phyloP scores from a whole-genome alignment of 2,113 vertebrate genomes.

The Chaenogobius annularis region DNA sequence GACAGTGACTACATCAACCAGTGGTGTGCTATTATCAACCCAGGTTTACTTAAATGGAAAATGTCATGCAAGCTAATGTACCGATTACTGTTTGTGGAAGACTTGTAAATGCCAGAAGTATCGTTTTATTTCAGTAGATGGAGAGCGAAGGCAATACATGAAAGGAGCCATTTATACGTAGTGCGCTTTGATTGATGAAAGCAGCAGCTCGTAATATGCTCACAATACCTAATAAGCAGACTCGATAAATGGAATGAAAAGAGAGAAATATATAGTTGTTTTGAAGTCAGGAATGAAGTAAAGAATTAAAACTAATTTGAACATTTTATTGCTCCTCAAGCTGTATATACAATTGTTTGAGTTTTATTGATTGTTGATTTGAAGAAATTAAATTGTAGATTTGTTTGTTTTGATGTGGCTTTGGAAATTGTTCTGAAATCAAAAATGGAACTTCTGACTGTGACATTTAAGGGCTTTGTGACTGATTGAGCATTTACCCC shows the following conservation, averaged over 20 bases:
- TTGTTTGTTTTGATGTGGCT: background rate
- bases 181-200: constrained; percentile 45
- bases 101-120: constrained; percentile 52
- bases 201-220: constrained; percentile 18
- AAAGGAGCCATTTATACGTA: constrained; percentile 48
- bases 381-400: no score
- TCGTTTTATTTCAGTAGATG: constrained; percentile 59
- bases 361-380: background rate
- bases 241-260: background rate
- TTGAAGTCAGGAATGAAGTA: background rate
- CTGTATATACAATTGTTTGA: background rate
- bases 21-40: constrained; percentile 29
- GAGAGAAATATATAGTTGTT: background rate
- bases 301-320: background rate
- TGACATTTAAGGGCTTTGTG: background rate
- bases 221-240: background rate
- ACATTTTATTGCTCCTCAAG: background rate
- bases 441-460: background rate
- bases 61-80: background rate
- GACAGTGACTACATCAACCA: constrained; percentile 43
- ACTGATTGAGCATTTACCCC: background rate
- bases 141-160: constrained; percentile 36
- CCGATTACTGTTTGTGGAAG: constrained; percentile 16
- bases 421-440: background rate
- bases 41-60: constrained; percentile 2